Base-by-base conservation (phyloP, 2,888 invertebrate genomes). In the Drosophila fulvimacula region DNA sequence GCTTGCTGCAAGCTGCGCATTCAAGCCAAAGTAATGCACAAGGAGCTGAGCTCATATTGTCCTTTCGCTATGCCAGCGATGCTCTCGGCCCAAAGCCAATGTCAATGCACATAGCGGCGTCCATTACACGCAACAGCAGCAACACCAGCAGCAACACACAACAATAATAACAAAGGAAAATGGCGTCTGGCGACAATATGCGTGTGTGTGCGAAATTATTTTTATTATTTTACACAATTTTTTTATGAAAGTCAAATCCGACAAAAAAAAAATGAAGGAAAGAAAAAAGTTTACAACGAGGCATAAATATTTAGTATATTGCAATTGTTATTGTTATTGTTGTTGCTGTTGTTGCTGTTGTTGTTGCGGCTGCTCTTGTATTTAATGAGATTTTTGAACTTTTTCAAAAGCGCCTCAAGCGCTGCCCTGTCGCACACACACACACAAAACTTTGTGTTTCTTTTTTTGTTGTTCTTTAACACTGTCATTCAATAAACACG, bases 311-410 rank as follows among this genome's bases (percentile, higher is more conserved):
- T 82, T 88, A 82, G 82, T 88, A 75, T 81, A 87, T 82, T 74
- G 87, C 83, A 63, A 59, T 73, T 69, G 73, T 48, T 65, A 41
- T 65, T 73, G 32, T 68, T 65, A 48, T 44, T 58, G 24, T 19
- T 30, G 36, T 1, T 56, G 46, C 49, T 72, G 57, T 62, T 63
- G 68, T 73, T 75, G 82, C 68, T 62, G 69, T 9, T 60, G 49
- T 34, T 82, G 19, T 21, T 49, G 52, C 3, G 59, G 52, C 61
- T 73, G 63, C 66, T 66, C 74, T 79, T 76, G 86, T 73, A 70
- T 76, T 74, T 85, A 88, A 83, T 88, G 88, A 79, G 88, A 85
- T 85, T 88, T 85, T 83, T 88, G 77, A 88, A 83, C 88, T 88
- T 79, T 76, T 49, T 53, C 64, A 76, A 81, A 81, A 82, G 88